A percentile compares a stretch with the other conserved stretches of the same genome.
Conservation (phyloP, 1,140 invertebrate genomes). For the Neodiprion virginianus region DNA sequence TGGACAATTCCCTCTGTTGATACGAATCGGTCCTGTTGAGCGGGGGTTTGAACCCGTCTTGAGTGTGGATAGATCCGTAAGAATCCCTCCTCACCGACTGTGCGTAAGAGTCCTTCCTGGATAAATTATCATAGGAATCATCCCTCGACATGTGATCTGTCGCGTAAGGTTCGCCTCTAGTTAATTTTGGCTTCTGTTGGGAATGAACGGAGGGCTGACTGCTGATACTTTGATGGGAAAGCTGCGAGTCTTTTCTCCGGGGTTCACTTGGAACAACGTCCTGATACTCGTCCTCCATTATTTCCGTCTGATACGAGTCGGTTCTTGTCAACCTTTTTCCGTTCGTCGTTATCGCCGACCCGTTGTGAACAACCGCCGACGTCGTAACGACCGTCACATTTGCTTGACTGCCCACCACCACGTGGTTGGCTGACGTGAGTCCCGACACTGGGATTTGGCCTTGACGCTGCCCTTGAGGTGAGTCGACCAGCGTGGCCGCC, state of each 20-base stretch:
- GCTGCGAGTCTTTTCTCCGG: constrained; percentile 53
- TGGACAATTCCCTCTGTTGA: constrained; percentile 46
- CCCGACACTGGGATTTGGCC: constrained; percentile 28
- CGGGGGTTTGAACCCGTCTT: constrained; percentile 44
- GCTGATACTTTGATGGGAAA: constrained; percentile 48
- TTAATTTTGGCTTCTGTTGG: constrained; percentile 52
- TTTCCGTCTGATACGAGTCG: constrained; percentile 52
- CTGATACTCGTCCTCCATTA: constrained; percentile 44
- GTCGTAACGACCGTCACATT: constrained; percentile 49
- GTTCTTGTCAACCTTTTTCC: constrained; percentile 49
- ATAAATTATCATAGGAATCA: constrained; percentile 27
- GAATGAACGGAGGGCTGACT: constrained; percentile 39
- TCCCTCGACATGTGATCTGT: constrained; percentile 52
- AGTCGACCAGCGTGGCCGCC: constrained; percentile 39
- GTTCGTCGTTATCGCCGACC: constrained; percentile 40
- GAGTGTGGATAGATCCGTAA: constrained; percentile 44
- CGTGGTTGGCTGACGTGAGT: constrained; percentile 37
- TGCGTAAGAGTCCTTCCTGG: constrained; percentile 38
- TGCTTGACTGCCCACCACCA: constrained; percentile 42
- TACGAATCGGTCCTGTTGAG: constrained; percentile 48
- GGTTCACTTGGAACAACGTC: constrained; percentile 47
- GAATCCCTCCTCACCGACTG: constrained; percentile 47
- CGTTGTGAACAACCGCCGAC: constrained; percentile 50
- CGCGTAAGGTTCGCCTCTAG: constrained; percentile 49
- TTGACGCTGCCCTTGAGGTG: constrained; percentile 39